These are phyloP conservation scores for Megatriorchis doriae DNA, from an alignment of 2,113 vertebrate genomes.

Conservation along the genomic window DNA sequence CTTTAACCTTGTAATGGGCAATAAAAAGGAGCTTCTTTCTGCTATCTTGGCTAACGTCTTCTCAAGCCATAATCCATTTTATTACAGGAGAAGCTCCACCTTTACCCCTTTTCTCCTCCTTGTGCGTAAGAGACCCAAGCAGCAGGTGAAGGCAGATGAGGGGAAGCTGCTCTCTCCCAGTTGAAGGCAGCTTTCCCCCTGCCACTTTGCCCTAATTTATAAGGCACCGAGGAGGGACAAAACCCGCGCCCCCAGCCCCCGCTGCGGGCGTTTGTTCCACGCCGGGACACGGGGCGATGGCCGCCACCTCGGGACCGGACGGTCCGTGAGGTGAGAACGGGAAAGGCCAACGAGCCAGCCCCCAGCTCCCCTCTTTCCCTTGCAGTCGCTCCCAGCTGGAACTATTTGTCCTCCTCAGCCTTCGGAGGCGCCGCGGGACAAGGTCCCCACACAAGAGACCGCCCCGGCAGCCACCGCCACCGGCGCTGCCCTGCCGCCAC, in stretches of 20 bases:
- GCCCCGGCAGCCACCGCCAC: accelerated
- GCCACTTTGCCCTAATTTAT: too few species aligned
- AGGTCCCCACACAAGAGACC: accelerated
- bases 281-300: accelerated
- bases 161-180: too few species aligned
- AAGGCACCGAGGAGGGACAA: accelerated
- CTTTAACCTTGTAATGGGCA: accelerated
- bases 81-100: neutral
- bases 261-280: too few species aligned
- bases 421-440: accelerated
- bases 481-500: accelerated
- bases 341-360: accelerated
- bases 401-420: accelerated
- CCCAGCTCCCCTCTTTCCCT: accelerated
- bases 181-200: neutral
- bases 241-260: accelerated
- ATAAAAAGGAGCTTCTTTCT: neutral
- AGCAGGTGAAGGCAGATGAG: accelerated
- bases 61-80: neutral
- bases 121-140: accelerated
- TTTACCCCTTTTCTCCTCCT: accelerated
- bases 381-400: neutral
- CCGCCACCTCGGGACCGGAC: accelerated
- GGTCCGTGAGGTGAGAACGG: too few species aligned
- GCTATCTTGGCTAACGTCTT: neutral